Evolutionary conservation across 2,888 invertebrate species (phyloP).

Genomic region (Rhogogaster chlorosoma): DNA sequence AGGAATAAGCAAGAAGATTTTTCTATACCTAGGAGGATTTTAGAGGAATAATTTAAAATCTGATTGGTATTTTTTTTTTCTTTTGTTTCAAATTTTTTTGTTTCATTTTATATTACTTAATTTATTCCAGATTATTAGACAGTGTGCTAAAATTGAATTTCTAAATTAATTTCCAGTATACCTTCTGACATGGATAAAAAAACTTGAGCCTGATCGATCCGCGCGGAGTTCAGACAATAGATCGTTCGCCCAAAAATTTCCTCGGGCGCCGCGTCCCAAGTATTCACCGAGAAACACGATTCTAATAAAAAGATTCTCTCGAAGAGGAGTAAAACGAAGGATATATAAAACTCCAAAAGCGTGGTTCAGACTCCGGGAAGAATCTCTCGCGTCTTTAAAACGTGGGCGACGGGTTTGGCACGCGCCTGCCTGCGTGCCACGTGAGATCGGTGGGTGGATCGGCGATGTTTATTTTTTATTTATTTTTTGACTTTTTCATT

Average conservation of each 20-base stretch:
- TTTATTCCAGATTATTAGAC: neutral
- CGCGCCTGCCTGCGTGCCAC: conserved; percentile 55
- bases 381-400: conserved; percentile 23
- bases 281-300: conserved; percentile 8
- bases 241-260: neutral
- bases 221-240: neutral
- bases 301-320: conserved; percentile 8
- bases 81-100: neutral
- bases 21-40: neutral
- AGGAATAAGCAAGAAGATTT: neutral
- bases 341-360: conserved; percentile 5
- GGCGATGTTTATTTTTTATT: conserved; percentile 26
- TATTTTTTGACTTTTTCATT: neutral
- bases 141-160: neutral
- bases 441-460: conserved; percentile 53
- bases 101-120: neutral
- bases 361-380: neutral
- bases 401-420: conserved; percentile 60
- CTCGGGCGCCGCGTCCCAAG: conserved; percentile 5
- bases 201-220: neutral
- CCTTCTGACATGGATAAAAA: neutral
- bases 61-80: neutral
- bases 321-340: conserved; percentile 20
- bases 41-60: neutral
- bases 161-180: neutral